These are phyloP conservation scores for Osmerus mordax DNA, from an alignment of 2,113 vertebrate genomes.

Conservation along the genomic window DNA sequence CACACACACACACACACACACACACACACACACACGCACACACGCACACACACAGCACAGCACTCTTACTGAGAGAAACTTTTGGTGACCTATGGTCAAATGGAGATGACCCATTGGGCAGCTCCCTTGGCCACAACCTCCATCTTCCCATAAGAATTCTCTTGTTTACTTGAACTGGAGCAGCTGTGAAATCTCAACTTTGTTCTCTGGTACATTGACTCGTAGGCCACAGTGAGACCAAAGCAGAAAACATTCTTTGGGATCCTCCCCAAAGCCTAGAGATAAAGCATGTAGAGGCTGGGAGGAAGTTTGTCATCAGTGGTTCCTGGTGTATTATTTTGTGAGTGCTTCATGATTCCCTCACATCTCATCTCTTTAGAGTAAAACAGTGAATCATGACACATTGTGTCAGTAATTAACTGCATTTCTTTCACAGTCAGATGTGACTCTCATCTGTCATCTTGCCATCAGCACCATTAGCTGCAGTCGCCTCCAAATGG, in stretches of 20 bases:
- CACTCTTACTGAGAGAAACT: constrained; percentile 2
- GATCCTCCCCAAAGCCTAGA: constrained; percentile 9
- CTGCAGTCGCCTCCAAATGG: constrained; percentile 31
- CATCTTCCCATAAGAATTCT: constrained; percentile 46
- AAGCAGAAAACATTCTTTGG: constrained; percentile 45
- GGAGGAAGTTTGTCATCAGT: too few relatives aligned
- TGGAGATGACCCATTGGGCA: constrained; percentile 36
- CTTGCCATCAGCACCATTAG: constrained; percentile 15
- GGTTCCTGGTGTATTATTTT: too few relatives aligned
- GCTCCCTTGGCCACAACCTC: constrained; percentile 33
- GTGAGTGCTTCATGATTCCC: too few relatives aligned
- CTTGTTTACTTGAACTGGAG: constrained; percentile 62
- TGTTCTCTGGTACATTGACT: constrained; percentile 14
- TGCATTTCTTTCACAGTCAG: not conserved
- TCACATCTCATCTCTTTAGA: too few relatives aligned
- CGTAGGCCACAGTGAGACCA: constrained; percentile 27
- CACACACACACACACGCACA: too few relatives aligned
- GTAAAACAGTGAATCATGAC: too few relatives aligned
- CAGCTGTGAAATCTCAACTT: constrained; percentile 54
- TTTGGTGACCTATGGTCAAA: constrained; percentile 36
- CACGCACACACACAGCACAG: constrained; percentile 6
- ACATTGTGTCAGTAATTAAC: not conserved
- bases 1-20: not conserved
- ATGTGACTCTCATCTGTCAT: constrained; percentile 1
- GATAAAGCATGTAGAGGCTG: not conserved